phyloP scores from a whole-genome alignment of 2,113 vertebrate genomes.

The Cynocephalus volans region DNA sequence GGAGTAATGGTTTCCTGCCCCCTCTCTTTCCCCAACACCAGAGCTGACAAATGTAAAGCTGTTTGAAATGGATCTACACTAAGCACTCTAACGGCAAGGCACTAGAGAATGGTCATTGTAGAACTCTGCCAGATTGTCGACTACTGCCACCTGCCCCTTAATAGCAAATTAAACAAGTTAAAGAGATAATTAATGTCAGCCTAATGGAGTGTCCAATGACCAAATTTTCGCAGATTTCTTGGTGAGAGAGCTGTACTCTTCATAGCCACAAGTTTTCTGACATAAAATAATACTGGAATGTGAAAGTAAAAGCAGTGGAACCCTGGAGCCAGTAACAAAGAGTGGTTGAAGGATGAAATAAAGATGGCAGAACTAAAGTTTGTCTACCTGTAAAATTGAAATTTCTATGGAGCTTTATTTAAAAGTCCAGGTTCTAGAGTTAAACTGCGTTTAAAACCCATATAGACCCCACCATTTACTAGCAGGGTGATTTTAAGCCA shows the following conservation, averaged over 20 bases:
- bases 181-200: not conserved
- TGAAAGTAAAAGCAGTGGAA: not conserved
- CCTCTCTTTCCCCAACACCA: accelerated
- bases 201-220: not conserved
- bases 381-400: not conserved
- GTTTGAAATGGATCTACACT: not conserved
- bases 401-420: not conserved
- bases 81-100: not conserved
- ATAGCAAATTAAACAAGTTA: not conserved
- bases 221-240: not conserved
- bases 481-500: not conserved
- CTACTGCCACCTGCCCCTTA: not conserved
- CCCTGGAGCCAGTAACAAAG: not conserved
- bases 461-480: not conserved
- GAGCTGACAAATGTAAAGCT: not conserved
- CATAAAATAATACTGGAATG: not conserved
- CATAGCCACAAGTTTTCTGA: not conserved
- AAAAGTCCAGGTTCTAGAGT: not conserved
- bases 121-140: not conserved
- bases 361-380: not conserved
- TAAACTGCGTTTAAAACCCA: not conserved
- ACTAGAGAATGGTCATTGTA: not conserved
- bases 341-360: not conserved
- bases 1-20: not conserved
- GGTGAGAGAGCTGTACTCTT: not conserved